Evolutionary conservation across 2,113 vertebrate genomes (phyloP).

Genomic region (Indicator maculatus): DNA sequence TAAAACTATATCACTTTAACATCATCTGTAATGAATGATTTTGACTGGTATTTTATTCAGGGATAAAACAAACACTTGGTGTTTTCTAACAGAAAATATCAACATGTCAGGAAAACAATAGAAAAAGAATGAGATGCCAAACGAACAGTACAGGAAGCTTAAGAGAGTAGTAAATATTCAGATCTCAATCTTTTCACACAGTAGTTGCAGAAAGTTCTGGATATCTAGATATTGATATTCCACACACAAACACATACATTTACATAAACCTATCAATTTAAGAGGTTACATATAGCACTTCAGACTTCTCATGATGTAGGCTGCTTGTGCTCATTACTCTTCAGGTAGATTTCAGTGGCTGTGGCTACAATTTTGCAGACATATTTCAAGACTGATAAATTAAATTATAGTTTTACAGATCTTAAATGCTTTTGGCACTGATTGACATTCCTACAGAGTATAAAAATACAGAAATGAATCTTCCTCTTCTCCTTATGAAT

Average conservation of each 20-base stretch:
- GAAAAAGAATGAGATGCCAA: background rate
- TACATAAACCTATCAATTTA: background rate
- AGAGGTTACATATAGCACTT: background rate
- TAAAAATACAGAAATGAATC: background rate
- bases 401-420: background rate
- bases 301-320: background rate
- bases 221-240: background rate
- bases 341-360: background rate
- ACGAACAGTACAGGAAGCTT: background rate
- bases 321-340: background rate
- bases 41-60: background rate
- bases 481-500: background rate
- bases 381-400: background rate
- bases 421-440: background rate
- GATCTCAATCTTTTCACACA: background rate
- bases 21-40: background rate
- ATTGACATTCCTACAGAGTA: background rate
- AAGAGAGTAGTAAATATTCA: background rate
- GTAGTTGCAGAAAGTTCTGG: background rate
- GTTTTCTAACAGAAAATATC: background rate
- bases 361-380: background rate
- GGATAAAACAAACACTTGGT: background rate
- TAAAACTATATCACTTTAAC: rapidly evolving
- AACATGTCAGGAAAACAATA: background rate
- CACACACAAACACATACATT: background rate